Conservation (phyloP, 2,888 invertebrate genomes). For the Prosopocoilus inquinatus region DNA sequence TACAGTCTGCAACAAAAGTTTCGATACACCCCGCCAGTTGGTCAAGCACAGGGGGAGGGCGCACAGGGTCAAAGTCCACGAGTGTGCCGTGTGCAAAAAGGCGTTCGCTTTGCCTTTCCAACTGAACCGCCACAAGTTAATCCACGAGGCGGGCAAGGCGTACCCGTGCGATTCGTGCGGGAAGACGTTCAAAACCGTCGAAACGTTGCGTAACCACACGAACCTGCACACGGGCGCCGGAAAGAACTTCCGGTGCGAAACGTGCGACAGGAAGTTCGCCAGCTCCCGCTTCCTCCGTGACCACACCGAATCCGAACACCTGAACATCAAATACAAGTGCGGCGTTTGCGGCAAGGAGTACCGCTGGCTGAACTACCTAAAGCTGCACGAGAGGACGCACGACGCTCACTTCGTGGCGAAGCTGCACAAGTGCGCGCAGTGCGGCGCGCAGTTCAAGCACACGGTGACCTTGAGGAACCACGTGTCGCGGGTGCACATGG, state of each 20-base stretch:
- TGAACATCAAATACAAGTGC: slow-evolving; percentile 22
- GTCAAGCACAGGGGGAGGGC: no score
- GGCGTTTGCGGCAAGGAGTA: slow-evolving; percentile 18
- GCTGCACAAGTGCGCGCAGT: no score
- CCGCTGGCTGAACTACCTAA: slow-evolving; percentile 10
- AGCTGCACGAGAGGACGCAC: slow-evolving; percentile 15
- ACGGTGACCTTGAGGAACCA: no score
- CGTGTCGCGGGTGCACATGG: no score
- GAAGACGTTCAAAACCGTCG: slow-evolving; percentile 31
- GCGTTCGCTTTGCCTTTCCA: slow-evolving; percentile 19
- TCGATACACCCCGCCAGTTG: no score
- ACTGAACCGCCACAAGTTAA: slow-evolving; percentile 9
- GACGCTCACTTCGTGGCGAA: no score
- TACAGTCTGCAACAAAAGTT: no score
- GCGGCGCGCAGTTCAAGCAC: no score
- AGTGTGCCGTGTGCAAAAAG: slow-evolving; percentile 15
- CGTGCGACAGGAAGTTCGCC: slow-evolving; percentile 24
- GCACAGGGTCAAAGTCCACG: slow-evolving; percentile 14
- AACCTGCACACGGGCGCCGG: not conserved
- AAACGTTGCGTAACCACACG: no score
- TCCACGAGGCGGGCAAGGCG: slow-evolving; percentile 15
- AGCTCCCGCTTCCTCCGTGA: slow-evolving; percentile 24
- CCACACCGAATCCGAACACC: slow-evolving; percentile 22
- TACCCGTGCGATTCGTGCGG: slow-evolving; percentile 19
- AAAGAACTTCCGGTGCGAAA: slow-evolving; percentile 19